Conservation (phyloP, 2,797 vertebrate genomes). For the Cyprinella venusta region DNA sequence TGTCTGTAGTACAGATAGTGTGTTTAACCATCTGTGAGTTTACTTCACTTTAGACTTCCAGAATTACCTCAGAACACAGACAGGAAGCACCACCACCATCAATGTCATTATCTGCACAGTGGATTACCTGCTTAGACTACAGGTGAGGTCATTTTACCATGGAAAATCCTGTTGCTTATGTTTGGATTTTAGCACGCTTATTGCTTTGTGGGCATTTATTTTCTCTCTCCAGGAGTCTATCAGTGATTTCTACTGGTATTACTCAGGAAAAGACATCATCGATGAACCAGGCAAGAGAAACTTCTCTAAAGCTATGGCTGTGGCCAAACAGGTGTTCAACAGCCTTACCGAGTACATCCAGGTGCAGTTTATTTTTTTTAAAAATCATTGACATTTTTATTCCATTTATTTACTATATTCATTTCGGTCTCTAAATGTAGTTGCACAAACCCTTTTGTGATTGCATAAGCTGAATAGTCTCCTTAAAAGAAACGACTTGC, state of each 20-base stretch:
- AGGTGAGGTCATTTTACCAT: constrained; percentile 74
- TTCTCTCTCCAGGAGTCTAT: constrained; percentile 86
- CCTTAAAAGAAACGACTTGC: too few species aligned
- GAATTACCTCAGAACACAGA: constrained; percentile 93
- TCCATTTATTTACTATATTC: neutral
- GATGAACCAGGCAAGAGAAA: constrained; percentile 96
- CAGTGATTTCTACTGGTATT: constrained; percentile 99
- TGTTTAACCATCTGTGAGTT: neutral
- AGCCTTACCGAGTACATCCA: constrained; percentile 96
- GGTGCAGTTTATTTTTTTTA: constrained; percentile 69
- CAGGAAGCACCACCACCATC: constrained; percentile 93
- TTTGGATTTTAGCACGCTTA: neutral
- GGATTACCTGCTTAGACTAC: constrained; percentile 92
- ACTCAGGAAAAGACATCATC: constrained; percentile 94
- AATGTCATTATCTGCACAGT: constrained; percentile 97
- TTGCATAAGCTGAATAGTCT: neutral
- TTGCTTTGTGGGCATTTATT: neutral
- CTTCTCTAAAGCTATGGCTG: constrained; percentile 97
- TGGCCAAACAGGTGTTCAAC: constrained; percentile 96
- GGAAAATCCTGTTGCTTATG: neutral
- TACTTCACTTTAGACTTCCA: constrained; percentile 86
- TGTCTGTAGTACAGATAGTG: neutral
- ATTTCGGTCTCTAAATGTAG: neutral
- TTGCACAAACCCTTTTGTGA: too few species aligned
- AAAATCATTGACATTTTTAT: neutral